Evolutionary conservation across 2,113 vertebrate species (phyloP), one percentile per base, ranked within the genome.

Genomic region (Chaetura pelagica): DNA sequence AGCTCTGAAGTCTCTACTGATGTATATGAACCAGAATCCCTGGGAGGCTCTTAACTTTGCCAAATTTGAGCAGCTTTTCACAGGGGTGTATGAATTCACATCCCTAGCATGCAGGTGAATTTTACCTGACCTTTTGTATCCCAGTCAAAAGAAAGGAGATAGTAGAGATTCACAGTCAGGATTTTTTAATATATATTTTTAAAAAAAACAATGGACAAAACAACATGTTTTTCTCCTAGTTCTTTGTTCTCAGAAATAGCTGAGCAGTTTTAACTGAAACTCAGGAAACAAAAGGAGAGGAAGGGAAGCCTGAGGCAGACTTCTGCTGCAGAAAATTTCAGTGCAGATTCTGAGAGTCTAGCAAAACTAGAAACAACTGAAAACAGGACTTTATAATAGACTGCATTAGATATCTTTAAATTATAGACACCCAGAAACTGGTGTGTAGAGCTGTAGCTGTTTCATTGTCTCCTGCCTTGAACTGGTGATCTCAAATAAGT

Each of bases 1-100:
- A 92, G 57, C 93, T 95, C 96, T 96, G 92, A 95, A 96, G 94
- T 95, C 76, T 91, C 84, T 96, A 54, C 92, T 95, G 95, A 91
- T 97, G 82, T 92, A 93, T 94, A 92, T 84, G 93, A 93, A 95
- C 93, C 83, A 77, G 78, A 77, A 96, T 96, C 86, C 92, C 91
- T 94, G 88, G 64, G 88, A 95, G 90, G 82, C 82, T 97, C 75
- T 86, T 75, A 90, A 95, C 86, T 93, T 96, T 77, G 92, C 93
- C 96, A 97, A 61, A 96, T 94, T 90, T 94, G 88, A 76, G 72
- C 80, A 96, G 93, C 72, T 94, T 91, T 97, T 90, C 87, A 29
- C 48, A 76, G 54, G 78, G 46, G 76, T 90, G 29, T 49, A 46
- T 88, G 64, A 85, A 76, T 80, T 83, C 30, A 4, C 78, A 74